Evolutionary conservation across 1,140 invertebrate genomes (phyloP).

Genomic region (Dreissena polymorpha): DNA sequence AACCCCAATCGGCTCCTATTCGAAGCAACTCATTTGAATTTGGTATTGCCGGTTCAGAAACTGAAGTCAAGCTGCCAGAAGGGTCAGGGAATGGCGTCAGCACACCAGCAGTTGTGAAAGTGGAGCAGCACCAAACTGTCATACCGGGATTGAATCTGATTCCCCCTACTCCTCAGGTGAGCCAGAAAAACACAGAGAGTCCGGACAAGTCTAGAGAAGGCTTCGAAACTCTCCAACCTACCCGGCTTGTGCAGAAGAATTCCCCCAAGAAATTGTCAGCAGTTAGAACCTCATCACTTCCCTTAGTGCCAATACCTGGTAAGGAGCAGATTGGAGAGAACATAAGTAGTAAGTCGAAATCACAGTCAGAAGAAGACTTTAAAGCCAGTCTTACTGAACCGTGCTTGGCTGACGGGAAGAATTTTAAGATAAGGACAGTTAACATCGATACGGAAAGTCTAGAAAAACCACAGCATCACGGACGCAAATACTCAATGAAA

Average conservation of each 20-base stretch:
- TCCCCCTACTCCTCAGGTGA: slow-evolving; percentile 16
- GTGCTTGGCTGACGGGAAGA: neutral
- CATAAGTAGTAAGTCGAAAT: slow-evolving; percentile 11
- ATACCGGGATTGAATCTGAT: slow-evolving; percentile 17
- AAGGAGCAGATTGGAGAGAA: neutral
- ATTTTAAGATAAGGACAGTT: neutral
- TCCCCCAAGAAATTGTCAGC: slow-evolving; percentile 15
- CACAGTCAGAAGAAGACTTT: slow-evolving; percentile 38
- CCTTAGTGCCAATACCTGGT: slow-evolving; percentile 5
- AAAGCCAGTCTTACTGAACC: neutral
- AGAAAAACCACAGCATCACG: slow-evolving; percentile 1
- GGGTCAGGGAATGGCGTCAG: too few species aligned
- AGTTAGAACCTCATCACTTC: slow-evolving; percentile 28
- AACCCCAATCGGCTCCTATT: slow-evolving; percentile 8
- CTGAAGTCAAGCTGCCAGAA: neutral
- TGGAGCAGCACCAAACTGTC: too few species aligned
- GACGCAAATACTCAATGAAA: slow-evolving; percentile 41
- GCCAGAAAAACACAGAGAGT: neutral
- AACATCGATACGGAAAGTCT: slow-evolving; percentile 4
- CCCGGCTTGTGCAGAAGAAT: neutral
- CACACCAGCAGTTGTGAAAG: too few species aligned
- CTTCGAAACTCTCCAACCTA: neutral
- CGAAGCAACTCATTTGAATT: slow-evolving; percentile 4
- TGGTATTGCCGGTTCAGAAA: neutral
- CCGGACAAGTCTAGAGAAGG: neutral